Base-by-base conservation (phyloP, 2,888 invertebrate genomes). In the Drosophila peninsularis region DNA sequence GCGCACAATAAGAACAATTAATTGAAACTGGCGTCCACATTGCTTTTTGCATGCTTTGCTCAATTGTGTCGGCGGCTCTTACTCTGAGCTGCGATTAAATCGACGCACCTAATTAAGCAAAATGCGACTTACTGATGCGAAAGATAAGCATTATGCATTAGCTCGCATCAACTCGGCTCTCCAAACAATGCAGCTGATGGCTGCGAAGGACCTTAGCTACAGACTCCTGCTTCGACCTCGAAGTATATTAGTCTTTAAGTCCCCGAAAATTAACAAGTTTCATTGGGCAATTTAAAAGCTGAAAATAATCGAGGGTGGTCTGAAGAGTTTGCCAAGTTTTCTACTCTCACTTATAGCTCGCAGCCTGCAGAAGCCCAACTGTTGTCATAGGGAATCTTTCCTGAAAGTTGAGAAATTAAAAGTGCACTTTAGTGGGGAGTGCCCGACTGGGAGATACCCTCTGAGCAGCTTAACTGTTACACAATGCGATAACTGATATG, bases 1-100 rank as follows among this genome's bases (percentile, higher is more conserved):
- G n/a, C 17, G 42, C 10, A 27, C 17, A 56, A 36, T 19, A 56
- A 45, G 42, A 30, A 9, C n/a, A 64, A 70, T 58, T 75, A 56
- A 75, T 49, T 53, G 47, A 37, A 53, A 21, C 57, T 66, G 24
- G 21, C 24, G 41, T 58, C 13, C 11, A 17, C 36, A 52, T n/a
- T 54, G 27, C 30, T 41, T 45, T 24, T 39, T 13, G 36, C 44
- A 27, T 21, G 21, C 17, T 58, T 45, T 14, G 39, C 36, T 56
- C 56, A 44, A 75, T 56, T 42, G 49, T 39, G 30, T 34, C 14
- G 47, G 13, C 14, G 9, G 19, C 34, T n/a, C 9, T 21, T 21
- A n/a, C 56, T 60, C 58, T 50, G 52, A 62, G 42, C 27, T 13
- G 61, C 39, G 58, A 71, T 71, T 71, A 53, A 52, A 71, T 32